phyloP scores from a whole-genome alignment of 92 coral and sea anemone genomes.

The Porites lobata region DNA sequence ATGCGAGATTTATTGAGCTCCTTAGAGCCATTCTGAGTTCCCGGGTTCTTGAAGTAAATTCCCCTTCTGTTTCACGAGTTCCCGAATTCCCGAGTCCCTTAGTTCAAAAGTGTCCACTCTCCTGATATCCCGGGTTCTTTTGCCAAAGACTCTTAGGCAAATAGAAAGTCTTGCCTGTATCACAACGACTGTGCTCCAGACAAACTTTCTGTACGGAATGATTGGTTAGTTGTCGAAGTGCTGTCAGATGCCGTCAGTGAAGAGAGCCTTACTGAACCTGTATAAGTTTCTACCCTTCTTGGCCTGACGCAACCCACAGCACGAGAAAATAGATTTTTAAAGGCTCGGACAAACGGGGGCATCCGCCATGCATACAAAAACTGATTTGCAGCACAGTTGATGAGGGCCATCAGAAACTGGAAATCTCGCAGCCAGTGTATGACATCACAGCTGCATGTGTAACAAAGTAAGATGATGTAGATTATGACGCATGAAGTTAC shows the following conservation, averaged over 20 bases:
- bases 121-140: too few relatives aligned
- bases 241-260: background rate
- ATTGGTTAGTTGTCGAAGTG: background rate
- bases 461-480: constrained; percentile 85
- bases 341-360: constrained; percentile 84
- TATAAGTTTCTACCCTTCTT: background rate
- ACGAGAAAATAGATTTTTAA: constrained; percentile 24
- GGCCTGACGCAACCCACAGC: background rate
- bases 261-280: background rate
- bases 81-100: too few relatives aligned
- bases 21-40: too few relatives aligned
- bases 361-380: constrained; percentile 95
- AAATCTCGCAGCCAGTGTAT: constrained; percentile 94
- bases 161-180: too few relatives aligned
- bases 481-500: constrained; percentile 81
- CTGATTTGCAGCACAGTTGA: constrained; percentile 88
- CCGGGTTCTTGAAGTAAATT: too few relatives aligned
- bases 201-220: background rate
- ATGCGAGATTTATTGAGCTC: too few relatives aligned
- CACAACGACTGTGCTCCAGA: background rate
- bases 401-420: constrained; percentile 79
- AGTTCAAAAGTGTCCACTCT: too few relatives aligned
- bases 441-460: constrained; percentile 77
- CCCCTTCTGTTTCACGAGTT: too few relatives aligned
- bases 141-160: too few relatives aligned